A percentile compares a stretch with the other conserved stretches of the same genome.
phyloP scores from a whole-genome alignment of 2,888 invertebrate genomes.

The Amblyteles armatorius region DNA sequence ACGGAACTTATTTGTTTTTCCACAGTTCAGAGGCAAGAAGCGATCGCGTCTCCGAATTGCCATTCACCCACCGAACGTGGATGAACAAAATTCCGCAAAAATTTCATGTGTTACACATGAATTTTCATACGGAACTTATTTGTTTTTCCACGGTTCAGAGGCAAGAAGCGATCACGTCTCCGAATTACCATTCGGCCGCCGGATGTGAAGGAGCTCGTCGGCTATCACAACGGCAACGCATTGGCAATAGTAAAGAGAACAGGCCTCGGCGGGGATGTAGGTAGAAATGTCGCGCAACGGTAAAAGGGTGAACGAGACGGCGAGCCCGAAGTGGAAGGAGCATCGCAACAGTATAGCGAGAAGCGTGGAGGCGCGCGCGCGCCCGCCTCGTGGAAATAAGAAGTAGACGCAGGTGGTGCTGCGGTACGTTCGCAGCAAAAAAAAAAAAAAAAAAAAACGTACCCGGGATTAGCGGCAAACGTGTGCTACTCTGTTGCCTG shows the following conservation, averaged over 20 bases:
- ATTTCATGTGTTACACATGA: no score
- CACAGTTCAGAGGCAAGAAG: background rate
- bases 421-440: conserved; percentile 58
- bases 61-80: conserved; percentile 31
- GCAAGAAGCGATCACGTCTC: background rate
- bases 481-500: conserved; percentile 60
- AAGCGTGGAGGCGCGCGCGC: conserved; percentile 44
- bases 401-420: conserved; percentile 68
- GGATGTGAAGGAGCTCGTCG: conserved; percentile 43
- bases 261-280: conserved; percentile 1
- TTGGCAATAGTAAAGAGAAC: conserved; percentile 33
- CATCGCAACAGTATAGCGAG: conserved; percentile 26
- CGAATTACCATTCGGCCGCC: conserved; percentile 17
- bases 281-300: conserved; percentile 59
- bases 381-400: conserved; percentile 63
- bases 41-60: background rate
- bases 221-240: conserved; percentile 28
- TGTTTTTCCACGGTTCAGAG: no score
- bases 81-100: no score
- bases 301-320: conserved; percentile 65
- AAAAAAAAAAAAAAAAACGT: conserved; percentile 67
- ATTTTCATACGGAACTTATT: no score
- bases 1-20: no score
- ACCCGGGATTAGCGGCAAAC: conserved; percentile 70
- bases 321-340: conserved; percentile 46